Percentiles rank a stretch among this genome's conserved stretches.
phyloP scores from a whole-genome alignment of 2,888 invertebrate species.

The Patella pellucida region DNA sequence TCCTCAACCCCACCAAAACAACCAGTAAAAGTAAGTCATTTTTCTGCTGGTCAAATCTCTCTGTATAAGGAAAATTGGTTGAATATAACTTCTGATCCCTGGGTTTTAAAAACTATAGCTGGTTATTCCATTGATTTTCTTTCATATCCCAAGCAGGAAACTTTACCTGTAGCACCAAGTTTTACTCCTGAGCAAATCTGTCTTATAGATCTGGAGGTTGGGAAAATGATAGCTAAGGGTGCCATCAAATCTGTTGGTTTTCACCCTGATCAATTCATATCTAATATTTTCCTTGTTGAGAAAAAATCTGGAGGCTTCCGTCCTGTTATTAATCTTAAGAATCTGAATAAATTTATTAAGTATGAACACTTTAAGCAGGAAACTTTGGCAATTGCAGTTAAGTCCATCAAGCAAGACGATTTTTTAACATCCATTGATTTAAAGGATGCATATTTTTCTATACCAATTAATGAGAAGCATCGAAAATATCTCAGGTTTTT shows the following conservation, averaged over 20 bases:
- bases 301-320: not conserved
- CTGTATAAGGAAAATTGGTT: not conserved
- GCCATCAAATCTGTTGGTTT: not conserved
- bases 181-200: not conserved
- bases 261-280: not conserved
- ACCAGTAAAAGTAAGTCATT: too few species aligned
- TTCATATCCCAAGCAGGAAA: not conserved
- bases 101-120: not conserved
- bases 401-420: not conserved
- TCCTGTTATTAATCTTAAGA: not conserved
- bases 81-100: not conserved
- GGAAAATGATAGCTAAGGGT: too few species aligned
- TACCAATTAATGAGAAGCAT: not conserved
- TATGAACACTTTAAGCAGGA: slow-evolving; percentile 2
- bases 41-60: not conserved
- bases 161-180: not conserved
- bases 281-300: slow-evolving; percentile 2
- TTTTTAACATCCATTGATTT: slow-evolving; percentile 4
- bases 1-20: too few species aligned
- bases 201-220: not conserved
- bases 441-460: slow-evolving; percentile 3
- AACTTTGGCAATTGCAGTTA: not conserved
- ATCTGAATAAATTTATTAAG: not conserved
- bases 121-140: not conserved
- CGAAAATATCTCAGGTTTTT: too few species aligned